These are phyloP conservation scores for Meandrina meandrites DNA, from an alignment of 92 coral and sea anemone genomes.

Conservation along the genomic window DNA sequence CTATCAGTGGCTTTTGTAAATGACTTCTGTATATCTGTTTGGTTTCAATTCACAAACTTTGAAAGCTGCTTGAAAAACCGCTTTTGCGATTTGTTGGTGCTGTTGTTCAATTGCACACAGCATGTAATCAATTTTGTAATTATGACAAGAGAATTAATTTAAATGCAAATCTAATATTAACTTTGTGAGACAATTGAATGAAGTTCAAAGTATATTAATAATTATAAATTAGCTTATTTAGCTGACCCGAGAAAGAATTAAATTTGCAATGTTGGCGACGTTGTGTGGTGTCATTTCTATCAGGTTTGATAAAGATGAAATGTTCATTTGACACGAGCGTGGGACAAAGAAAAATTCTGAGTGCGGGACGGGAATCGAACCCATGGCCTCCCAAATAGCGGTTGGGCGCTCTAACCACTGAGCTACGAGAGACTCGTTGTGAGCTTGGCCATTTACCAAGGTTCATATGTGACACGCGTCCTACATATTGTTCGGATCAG, in stretches of 20 bases:
- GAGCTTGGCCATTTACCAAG: too few relatives aligned
- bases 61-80: not conserved
- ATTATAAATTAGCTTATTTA: constrained; percentile 21
- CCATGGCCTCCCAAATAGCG: too few relatives aligned
- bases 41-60: not conserved
- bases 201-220: not conserved
- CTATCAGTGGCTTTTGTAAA: not conserved
- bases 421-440: too few relatives aligned
- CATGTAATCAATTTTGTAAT: constrained; percentile 9
- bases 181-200: not conserved
- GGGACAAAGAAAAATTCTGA: too few relatives aligned
- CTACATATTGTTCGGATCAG: too few relatives aligned
- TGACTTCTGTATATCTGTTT: not conserved
- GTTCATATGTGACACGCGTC: too few relatives aligned
- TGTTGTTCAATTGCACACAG: not conserved
- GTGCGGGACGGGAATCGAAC: too few relatives aligned
- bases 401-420: too few relatives aligned
- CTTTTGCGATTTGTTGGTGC: not conserved
- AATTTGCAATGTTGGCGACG: not conserved
- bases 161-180: not conserved
- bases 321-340: too few relatives aligned
- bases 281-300: not conserved
- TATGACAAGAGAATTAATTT: constrained; percentile 9
- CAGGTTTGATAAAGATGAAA: too few relatives aligned
- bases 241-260: not conserved